Evolutionary conservation across 2,797 vertebrate genomes (phyloP), one percentile per base, ranked within the genome.

Genomic region (Malacoraja senta): DNA sequence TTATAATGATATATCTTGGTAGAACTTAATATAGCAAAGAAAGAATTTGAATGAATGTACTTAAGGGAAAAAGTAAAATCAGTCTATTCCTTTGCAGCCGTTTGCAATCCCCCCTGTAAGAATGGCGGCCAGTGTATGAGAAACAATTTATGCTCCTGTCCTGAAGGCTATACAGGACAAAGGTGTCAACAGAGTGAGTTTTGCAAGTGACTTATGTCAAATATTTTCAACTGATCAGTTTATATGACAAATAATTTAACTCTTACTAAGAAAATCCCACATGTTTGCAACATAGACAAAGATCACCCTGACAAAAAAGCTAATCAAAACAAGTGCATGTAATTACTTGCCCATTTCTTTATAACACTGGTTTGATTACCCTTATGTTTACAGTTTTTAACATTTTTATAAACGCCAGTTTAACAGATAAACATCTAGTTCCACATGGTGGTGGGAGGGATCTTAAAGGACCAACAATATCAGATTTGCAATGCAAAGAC

Each of bases 381-480:
- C 53, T 58, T 61, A 21, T 26, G 38, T 84, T 61, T 84, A 58
- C 81, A 61, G 44, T 8, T 61, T 83, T 12, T 61, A n/a, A 26
- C 13, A 26, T 29, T 61, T 84, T 61, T 61, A 84, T 13, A 61
- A 61, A 61, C 1, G 26, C 9, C 3, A 26, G 26, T 26, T 84
- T 29, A 61, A 35, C n/a, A 35, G 63, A 9, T 68, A 1, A 68
- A 17, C 17, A 88, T 88, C n/a, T n/a, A 21, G 63, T 35, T 17
- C 15, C 0, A 3, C 13, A 2, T n/a, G n/a, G 68, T 21, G 95
- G 63, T 9, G 21, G 79, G 83, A 94, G 93, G 93, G 94, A 95
- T 95, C 94, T 78, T 0, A 95, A 94, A 83, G 91, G 95, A 94
- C 95, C 96, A 95, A 93, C 93, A 94, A 95, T 94, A 95, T 94